Conservation (phyloP, 2,113 vertebrate genomes). For the Eulemur macaco region DNA sequence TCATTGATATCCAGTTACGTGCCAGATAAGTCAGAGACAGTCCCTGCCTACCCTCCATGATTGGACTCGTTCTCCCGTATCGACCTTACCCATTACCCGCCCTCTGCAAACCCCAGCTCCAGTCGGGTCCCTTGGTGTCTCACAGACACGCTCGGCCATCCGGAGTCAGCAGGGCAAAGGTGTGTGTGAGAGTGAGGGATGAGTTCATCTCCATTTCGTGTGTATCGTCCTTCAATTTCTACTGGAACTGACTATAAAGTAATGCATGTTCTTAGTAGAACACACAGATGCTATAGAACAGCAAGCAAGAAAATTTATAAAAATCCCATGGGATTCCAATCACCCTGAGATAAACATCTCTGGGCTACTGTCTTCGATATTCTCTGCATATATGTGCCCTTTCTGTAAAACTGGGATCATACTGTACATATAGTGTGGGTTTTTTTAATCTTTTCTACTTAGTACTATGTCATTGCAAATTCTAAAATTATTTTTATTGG, state of each 20-base stretch:
- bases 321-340: background rate
- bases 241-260: background rate
- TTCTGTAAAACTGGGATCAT: background rate
- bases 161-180: background rate
- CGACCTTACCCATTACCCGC: fast-evolving
- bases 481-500: constrained; percentile 1
- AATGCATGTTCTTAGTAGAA: background rate
- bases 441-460: background rate
- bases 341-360: background rate
- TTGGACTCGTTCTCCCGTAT: background rate
- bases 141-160: fast-evolving
- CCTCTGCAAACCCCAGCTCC: background rate
- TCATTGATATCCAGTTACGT: background rate
- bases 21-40: background rate
- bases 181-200: background rate
- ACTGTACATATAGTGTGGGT: background rate
- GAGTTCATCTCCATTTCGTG: background rate
- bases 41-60: background rate
- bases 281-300: background rate
- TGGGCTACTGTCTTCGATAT: background rate
- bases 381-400: background rate
- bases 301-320: background rate
- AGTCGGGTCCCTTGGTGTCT: background rate
- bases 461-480: background rate
- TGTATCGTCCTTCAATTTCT: background rate